Evolutionary conservation across 2,797 vertebrate genomes (phyloP), one percentile per base, ranked within the genome.

Genomic region (Smutsia gigantea): DNA sequence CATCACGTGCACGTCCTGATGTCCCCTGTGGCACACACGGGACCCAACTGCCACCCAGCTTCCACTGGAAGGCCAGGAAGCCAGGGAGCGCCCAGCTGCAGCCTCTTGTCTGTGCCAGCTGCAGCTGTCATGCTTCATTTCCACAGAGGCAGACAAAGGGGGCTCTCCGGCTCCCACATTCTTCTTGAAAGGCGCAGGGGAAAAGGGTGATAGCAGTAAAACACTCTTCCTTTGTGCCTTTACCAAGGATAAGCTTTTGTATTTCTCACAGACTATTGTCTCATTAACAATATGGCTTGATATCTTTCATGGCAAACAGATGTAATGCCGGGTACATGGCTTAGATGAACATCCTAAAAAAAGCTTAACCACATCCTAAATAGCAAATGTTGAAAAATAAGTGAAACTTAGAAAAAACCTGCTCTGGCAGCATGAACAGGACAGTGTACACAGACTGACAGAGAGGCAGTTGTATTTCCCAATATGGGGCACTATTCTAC

Each of bases 101-200:
- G 94, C 31, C 34, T n/a, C 81, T 15, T 0, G 25, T 34, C 68
- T 11, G 55, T 53, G 95, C 75, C 92, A 94, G 90, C 91, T 19
- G 87, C 66, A 84, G 92, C 68, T 72, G 77, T 49, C 86, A n/a
- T 9, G 85, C 94, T 68, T 92, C 84, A 55, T 86, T 77, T 71
- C 66, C 81, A 94, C 75, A 37, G 95, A 59, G 57, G 93, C 85
- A 75, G 92, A 97, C 98, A 97, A 93, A 89, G 69, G 85, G 75
- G 63, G 25, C 72, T 86, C 79, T 88, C 46, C 1, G 15, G 63
- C 87, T 87, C 92, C 71, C 93, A 77, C 86, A 90, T 34, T 85
- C 96, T 87, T 91, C 96, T 57, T 57, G 75, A 53, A 90, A 94
- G 71, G 81, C 95, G 79, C 68, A 4, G 37, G 83, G 75, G 31